Evolutionary conservation across 2,888 invertebrate species (phyloP), one percentile per base, ranked within the genome.

Genomic region (Orchestes rusci): DNA sequence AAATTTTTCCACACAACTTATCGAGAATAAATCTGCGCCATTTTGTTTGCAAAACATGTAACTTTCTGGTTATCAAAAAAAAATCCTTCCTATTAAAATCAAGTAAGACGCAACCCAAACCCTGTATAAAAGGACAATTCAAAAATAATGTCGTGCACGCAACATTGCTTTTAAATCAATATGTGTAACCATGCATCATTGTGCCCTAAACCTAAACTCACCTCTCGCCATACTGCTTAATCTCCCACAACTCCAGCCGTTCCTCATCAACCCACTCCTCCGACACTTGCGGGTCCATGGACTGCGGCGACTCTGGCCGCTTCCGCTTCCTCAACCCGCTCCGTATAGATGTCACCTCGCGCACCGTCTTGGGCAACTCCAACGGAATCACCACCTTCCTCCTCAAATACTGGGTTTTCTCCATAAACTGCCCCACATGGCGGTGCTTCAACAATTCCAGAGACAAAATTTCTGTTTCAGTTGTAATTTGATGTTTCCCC

Each of bases 221-320:
- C 76, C 79, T 82, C 67, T 93, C 92, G 16, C 89, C 89, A 64
- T 91, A 93, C 59, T 87, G 84, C 59, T 90, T 90, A 48, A 96
- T 93, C 70, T 96, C 95, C 95, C 95, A 96, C 28, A 97, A 69
- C 63, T 96, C 95, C 32, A 97, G 70, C 64, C 90, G 88, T 54
- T 94, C 93, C 68, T 97, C 96, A 56, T 93, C 92, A 0, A 94
- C 86, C 96, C 96, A 96, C 60, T 89, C 88, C 68, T 96, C 95
- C 0, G 84, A 80, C 8, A 95, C 90, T 72, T 92, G 90, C 1
- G 96, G 95, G 64, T 94, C 93, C 4, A 89, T 91, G 61, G 88
- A 89, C 65, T 91, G 90, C 0, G 94, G 94, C 3, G 92, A 88
- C 70, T 96, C 95, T 1, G 92, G 89, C 34, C 93, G 76, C 65